These are phyloP conservation scores for Lipophrys pholis DNA, from an alignment of 2,113 vertebrate genomes.

Conservation along the genomic window DNA sequence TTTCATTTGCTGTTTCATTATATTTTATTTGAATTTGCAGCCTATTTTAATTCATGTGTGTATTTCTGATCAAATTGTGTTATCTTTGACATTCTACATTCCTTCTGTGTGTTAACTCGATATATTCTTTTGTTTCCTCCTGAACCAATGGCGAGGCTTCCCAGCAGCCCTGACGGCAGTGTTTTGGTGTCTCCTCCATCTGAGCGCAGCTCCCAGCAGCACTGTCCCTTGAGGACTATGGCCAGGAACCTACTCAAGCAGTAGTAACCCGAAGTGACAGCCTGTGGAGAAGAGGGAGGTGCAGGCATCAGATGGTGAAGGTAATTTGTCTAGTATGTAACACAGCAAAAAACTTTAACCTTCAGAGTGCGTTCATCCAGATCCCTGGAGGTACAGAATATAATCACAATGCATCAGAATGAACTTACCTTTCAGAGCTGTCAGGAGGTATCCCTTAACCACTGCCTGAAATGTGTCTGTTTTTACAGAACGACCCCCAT, in stretches of 20 bases:
- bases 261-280: conserved; percentile 62
- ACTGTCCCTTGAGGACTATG: conserved; percentile 45
- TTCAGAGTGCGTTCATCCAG: conserved; percentile 36
- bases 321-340: conserved; percentile 48
- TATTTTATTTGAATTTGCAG: not conserved
- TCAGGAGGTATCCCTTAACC: conserved; percentile 44
- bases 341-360: conserved; percentile 43
- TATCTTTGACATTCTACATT: not conserved
- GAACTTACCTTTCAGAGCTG: conserved; percentile 21
- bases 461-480: conserved; percentile 37
- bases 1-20: not conserved
- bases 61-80: not conserved
- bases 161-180: conserved; percentile 9
- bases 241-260: conserved; percentile 26
- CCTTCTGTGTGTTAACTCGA: not conserved
- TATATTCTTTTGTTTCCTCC: conserved; percentile 51
- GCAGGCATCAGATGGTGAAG: conserved; percentile 51
- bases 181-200: conserved; percentile 26
- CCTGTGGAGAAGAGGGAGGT: conserved; percentile 30
- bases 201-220: conserved; percentile 43
- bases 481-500: conserved; percentile 41
- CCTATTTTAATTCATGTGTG: not conserved
- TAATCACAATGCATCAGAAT: conserved; percentile 20
- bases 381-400: conserved; percentile 15
- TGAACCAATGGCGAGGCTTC: conserved; percentile 21